Evolutionary conservation across 2,797 vertebrate genomes (phyloP).

Genomic region (Acipenser oxyrinchus): DNA sequence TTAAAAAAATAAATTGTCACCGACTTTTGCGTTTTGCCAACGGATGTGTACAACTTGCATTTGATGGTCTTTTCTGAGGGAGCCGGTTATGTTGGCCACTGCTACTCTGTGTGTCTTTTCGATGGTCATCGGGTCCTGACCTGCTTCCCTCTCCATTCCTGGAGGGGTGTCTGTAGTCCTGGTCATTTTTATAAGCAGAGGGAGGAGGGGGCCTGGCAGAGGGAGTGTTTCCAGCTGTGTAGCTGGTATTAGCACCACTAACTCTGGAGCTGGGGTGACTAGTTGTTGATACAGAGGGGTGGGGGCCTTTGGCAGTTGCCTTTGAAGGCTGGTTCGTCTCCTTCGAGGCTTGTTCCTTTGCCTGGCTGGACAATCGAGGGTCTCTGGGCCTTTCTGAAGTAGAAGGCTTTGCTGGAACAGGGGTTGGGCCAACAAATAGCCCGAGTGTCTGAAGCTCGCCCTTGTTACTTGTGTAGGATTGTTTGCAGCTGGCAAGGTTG

Average conservation of each 20-base stretch:
- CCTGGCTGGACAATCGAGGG: slow-evolving; percentile 42
- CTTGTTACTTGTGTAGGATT: too few species aligned
- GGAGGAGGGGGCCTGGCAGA: neutral
- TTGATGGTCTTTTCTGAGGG: neutral
- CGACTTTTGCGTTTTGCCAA: slow-evolving; percentile 8
- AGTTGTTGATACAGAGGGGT: neutral
- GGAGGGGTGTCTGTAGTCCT: neutral
- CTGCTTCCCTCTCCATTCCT: neutral
- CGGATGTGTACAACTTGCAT: neutral
- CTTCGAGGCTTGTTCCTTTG: slow-evolving; percentile 7
- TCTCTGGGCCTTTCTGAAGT: slow-evolving; percentile 38
- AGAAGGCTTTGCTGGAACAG: neutral
- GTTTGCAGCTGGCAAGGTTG: too few species aligned
- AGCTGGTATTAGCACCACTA: neutral
- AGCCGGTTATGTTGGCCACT: neutral
- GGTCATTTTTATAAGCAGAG: neutral
- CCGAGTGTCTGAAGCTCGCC: too few species aligned
- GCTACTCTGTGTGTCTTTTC: neutral
- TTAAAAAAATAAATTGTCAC: slow-evolving; percentile 20
- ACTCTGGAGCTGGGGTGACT: neutral
- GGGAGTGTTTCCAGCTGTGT: neutral
- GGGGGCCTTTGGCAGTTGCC: neutral
- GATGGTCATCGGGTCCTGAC: neutral
- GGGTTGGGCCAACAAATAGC: neutral
- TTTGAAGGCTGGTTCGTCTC: slow-evolving; percentile 8